Evolutionary conservation across 1,140 invertebrate species (phyloP), one percentile per base, ranked within the genome.

Genomic region (Trichogramma pretiosum): DNA sequence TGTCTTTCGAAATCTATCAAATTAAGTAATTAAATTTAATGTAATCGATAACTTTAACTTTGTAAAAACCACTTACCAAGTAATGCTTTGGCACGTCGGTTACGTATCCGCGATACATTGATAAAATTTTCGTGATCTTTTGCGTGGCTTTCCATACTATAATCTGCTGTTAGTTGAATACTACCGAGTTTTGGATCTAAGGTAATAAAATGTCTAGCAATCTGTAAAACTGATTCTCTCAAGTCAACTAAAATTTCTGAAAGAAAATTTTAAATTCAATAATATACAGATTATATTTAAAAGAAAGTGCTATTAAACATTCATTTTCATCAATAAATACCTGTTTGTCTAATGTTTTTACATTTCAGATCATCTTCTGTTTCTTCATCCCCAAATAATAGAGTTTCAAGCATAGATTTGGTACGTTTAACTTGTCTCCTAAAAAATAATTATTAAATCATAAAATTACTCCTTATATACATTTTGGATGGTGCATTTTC

Each of bases 301-400:
- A 8, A 34, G 24, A 33, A 35, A 51, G 19, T 2, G 28, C 17
- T 1, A 11, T 16, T 24, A 22, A 33, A 17, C 19, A 32, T 39
- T 23, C 16, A 28, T 9, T 7, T 23, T 18, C 13, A 21, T 19
- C 26, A 23, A n/a, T 16, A 53, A 32, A 40, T 61, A 85, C 84
- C 70, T 52, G 87, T 89, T 74, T 98, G 95, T 49, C 90, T 82
- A 45, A 99, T 90, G 76, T 99, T 99, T 73, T 99, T 99, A 45
- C 84, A 90, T 66, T 93, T 91, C 17, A 87, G 76, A 65, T 93
- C 89, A 56, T 92, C 87, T 64, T 82, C 82, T 49, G 73, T 75
- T 60, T 83, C 80, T 34, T 77, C 74, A 50, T 77, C 78, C 36
- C 90, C 89, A 75, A 96, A 96, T 10, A 95, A 73, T 58, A 95